Base-by-base conservation (phyloP, 2,888 invertebrate genomes). In the Ennomos quercinarius region DNA sequence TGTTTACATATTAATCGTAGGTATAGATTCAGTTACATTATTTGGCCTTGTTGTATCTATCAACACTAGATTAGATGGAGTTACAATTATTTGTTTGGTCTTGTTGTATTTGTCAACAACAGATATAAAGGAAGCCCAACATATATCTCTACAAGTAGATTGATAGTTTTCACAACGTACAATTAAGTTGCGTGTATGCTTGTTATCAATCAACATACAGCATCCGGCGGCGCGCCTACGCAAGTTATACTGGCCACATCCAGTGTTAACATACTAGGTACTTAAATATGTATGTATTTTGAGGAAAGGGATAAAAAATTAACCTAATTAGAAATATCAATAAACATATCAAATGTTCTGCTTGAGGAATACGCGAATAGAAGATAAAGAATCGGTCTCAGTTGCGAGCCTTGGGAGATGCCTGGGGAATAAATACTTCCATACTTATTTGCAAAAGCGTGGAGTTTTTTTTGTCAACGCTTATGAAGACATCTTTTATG, bases 151-250 rank as follows among this genome's bases (percentile, higher is more conserved):
- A 45, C 38, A 35, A 53, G 38, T 27, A 51, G 36, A 41, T 52
- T 45, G 41, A 51, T 61, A 17, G 39, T 58, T 41, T 50, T 51
- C 34, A 51, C 45, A 52, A 35, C 45, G 38, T 52, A 45, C 45
- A 45, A 56, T 45, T 53, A 59, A 34, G 48, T 59, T 45, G 57
- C 47, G 44, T 61, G 56, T 52, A 47, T 58, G 54, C 54, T 57
- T 48, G 64, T 66, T 65, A 69, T 67, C 69, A 56, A 53, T 54
- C 52, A 53, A 42, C 39, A 46, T 12, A 38, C 46, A 10, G 42
- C 65, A 48, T 70, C 67, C 67, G 64, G 63, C 50, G 54, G 6
- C 12, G 50, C 66, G 60, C 70, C 70, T 44, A 70, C 70, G 70
- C 70, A 67, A 50, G 37, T 17, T 51, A 9, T 38, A 36, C 8